A percentile compares a stretch with the other conserved stretches of the same genome.
These are phyloP conservation scores for Alsophila aescularia DNA, from an alignment of 2,888 invertebrate species.

Conservation along the genomic window DNA sequence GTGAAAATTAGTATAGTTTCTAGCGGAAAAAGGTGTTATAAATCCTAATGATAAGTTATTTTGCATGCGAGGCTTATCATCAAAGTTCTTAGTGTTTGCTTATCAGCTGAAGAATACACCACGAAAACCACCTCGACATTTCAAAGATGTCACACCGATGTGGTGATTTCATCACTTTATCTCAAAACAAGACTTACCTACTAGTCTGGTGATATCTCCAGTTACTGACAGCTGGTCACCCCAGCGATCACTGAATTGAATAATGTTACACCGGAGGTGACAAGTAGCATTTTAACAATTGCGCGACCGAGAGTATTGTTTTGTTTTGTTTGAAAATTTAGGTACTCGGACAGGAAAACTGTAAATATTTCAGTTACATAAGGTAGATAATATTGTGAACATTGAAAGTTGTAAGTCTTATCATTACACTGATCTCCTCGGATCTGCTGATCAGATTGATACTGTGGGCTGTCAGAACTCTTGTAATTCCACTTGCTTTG, in stretches of 20 bases:
- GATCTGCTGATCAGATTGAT: too few species aligned
- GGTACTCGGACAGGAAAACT: conserved; percentile 15
- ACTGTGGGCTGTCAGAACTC: too few species aligned
- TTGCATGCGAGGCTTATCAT: too few species aligned
- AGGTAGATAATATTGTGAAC: neutral
- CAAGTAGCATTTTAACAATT: conserved; percentile 33
- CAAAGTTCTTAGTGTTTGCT: too few species aligned
- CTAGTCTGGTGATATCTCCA: neutral
- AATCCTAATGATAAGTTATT: too few species aligned
- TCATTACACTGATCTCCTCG: too few species aligned
- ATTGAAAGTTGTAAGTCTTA: too few species aligned
- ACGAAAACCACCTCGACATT: neutral
- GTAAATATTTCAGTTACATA: neutral
- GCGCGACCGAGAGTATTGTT: conserved; percentile 21
- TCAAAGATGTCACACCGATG: neutral
- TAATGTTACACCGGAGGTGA: conserved; percentile 48
- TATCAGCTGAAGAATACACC: neutral
- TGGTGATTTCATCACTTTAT: neutral
- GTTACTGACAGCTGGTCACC: conserved; percentile 29
- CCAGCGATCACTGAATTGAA: conserved; percentile 32
- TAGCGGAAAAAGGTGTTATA: too few species aligned
- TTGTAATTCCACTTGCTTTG: too few species aligned
- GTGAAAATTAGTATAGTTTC: too few species aligned
- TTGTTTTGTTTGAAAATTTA: conserved; percentile 10
- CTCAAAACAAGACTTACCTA: neutral